Evolutionary conservation across 2,797 vertebrate genomes (phyloP), one percentile per base, ranked within the genome.

Genomic region (Siniperca obscura): DNA sequence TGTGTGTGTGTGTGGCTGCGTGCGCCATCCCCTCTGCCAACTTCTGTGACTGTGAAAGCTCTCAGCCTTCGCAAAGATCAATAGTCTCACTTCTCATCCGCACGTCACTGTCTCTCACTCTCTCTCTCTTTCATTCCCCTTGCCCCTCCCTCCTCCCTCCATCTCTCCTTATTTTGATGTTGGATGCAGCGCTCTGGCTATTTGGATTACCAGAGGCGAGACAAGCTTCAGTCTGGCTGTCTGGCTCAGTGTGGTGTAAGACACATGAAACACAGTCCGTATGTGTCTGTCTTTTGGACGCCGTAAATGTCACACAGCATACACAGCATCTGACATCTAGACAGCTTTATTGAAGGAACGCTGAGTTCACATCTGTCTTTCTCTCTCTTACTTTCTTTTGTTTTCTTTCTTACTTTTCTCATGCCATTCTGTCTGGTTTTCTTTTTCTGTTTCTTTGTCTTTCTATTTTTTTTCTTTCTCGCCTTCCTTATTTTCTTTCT

Each of bases 181-280:
- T 10, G 46, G 80, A 80, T 80, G 87, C 66, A 21, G 77, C 60
- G 64, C 25, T 12, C 71, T 78, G 40, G 82, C 88, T 87, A 78
- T 93, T 90, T 90, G 88, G 84, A 91, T 90, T 90, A 91, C 82
- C 86, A 82, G 89, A 87, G 74, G 85, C 74, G 19, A 90, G 89
- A 78, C 86, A 21, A 80, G 82, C 82, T 38, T 73, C 66, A 57
- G 74, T 89, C 82, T 82, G 82, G 53, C 74, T 87, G 81, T 78
- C 61, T 79, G 73, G 70, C 74, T 71, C 61, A 48, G 71, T 75
- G 60, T 87, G 74, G 64, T 78, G 84, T 80, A 52, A 78, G 71
- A 89, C 84, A 86, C 83, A 85, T 88, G 86, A 90, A 89, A 86
- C 74, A 22, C 48, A 2, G 78, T 56, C 21, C 13, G 55, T 25